A percentile compares a stretch with the other conserved stretches of the same genome.
These are phyloP conservation scores for Chironomus tentans DNA, from an alignment of 2,888 invertebrate species.

Conservation along the genomic window DNA sequence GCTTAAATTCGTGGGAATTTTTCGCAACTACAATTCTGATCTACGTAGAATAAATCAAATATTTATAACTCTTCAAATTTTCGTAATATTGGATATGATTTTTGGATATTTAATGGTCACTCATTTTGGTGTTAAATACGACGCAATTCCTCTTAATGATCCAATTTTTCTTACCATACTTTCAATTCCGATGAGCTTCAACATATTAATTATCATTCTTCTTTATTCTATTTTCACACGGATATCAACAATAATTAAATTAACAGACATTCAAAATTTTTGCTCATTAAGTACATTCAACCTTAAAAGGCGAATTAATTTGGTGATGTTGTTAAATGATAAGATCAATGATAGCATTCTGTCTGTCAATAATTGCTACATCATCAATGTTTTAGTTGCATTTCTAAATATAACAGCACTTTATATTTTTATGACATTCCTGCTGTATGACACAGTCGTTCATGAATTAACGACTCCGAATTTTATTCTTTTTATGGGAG, in stretches of 20 bases:
- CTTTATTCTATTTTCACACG: too few species aligned
- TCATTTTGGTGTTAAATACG: background rate
- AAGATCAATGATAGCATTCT: too few species aligned
- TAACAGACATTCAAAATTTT: too few species aligned
- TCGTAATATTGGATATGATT: background rate
- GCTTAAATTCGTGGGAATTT: background rate
- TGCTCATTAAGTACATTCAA: too few species aligned
- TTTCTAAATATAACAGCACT: background rate
- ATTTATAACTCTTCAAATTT: background rate
- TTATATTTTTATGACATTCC: background rate
- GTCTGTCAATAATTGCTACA: too few species aligned
- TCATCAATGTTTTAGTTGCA: too few species aligned
- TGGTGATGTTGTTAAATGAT: too few species aligned
- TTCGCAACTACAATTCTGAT: background rate
- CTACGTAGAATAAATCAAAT: background rate
- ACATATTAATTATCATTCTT: too few species aligned
- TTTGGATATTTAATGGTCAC: background rate
- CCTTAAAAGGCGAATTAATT: too few species aligned
- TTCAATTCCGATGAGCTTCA: background rate
- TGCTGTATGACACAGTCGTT: background rate
- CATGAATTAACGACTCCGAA: background rate
- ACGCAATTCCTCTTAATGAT: background rate
- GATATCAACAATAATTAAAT: too few species aligned
- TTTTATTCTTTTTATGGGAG: background rate
- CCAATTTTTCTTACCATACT: background rate